A percentile compares a stretch with the other conserved stretches of the same genome.
Conservation (phyloP, 2,888 invertebrate genomes). For the Agonum fuliginosum region DNA sequence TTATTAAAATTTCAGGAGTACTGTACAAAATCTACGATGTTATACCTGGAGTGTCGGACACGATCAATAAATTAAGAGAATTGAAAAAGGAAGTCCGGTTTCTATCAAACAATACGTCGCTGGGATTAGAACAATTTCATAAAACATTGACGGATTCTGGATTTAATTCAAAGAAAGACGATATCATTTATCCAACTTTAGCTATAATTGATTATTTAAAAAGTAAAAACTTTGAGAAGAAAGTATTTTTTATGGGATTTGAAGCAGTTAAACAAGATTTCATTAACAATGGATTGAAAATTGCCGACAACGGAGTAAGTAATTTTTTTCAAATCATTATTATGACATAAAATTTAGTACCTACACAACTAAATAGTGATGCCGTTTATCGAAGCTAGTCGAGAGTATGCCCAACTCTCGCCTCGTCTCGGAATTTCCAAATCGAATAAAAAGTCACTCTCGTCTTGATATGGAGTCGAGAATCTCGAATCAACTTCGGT, state of each 20-base stretch:
- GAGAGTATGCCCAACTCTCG: too few relatives aligned
- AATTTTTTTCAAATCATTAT: not conserved
- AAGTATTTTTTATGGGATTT: slow-evolving; percentile 73
- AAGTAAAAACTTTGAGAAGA: slow-evolving; percentile 74
- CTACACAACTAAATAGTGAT: too few relatives aligned
- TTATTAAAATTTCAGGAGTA: slow-evolving; percentile 73
- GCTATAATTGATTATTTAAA: slow-evolving; percentile 76
- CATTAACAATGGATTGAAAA: slow-evolving; percentile 72
- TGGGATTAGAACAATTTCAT: slow-evolving; percentile 68
- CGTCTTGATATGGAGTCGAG: too few relatives aligned
- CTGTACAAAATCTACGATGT: slow-evolving; percentile 71
- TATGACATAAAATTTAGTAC: not conserved
- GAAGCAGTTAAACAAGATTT: slow-evolving; percentile 70
- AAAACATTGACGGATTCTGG: slow-evolving; percentile 61
- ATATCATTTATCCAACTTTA: slow-evolving; percentile 74
- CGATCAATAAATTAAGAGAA: slow-evolving; percentile 72
- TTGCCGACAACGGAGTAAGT: slow-evolving; percentile 72
- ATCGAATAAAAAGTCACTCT: too few relatives aligned
- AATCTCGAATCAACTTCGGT: too few relatives aligned
- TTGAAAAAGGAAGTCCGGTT: slow-evolving; percentile 72
- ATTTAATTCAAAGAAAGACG: slow-evolving; percentile 67
- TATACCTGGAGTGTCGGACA: slow-evolving; percentile 72
- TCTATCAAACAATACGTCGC: slow-evolving; percentile 69
- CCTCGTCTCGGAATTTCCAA: too few relatives aligned
- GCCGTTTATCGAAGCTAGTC: too few relatives aligned